phyloP scores from a whole-genome alignment of 2,797 vertebrate genomes.

The Dicrostonyx torquatus region DNA sequence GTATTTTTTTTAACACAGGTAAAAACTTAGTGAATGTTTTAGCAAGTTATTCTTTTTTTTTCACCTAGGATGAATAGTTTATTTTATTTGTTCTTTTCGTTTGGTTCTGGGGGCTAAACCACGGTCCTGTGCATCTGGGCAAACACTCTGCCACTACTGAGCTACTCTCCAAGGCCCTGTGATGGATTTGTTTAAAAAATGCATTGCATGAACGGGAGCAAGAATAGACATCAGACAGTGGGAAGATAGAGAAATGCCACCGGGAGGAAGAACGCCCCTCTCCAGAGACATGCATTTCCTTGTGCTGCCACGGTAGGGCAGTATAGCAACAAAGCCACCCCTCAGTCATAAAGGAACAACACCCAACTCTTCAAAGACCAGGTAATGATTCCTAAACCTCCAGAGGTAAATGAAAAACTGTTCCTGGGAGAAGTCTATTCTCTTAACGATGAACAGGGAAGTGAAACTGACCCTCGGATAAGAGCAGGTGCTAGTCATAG shows the following conservation, averaged over 20 bases:
- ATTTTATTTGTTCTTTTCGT: neutral
- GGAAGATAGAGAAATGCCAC: neutral
- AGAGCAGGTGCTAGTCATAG: slow-evolving; percentile 36
- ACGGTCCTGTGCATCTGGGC: no score
- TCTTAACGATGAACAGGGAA: slow-evolving; percentile 73
- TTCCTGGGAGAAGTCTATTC: slow-evolving; percentile 22
- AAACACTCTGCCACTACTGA: neutral
- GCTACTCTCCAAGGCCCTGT: no score
- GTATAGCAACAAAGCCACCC: slow-evolving; percentile 67
- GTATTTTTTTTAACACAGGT: neutral
- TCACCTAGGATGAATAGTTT: neutral
- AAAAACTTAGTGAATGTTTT: slow-evolving; percentile 49
- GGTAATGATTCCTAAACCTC: slow-evolving; percentile 50
- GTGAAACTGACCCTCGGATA: slow-evolving; percentile 29
- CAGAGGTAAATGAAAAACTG: slow-evolving; percentile 62
- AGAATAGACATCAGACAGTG: neutral
- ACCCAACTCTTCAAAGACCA: slow-evolving; percentile 33
- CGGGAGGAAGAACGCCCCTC: neutral
- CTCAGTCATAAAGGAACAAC: neutral
- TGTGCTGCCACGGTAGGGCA: slow-evolving; percentile 70
- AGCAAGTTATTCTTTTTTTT: slow-evolving; percentile 23
- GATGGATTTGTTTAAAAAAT: neutral
- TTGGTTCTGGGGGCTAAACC: neutral
- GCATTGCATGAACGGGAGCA: neutral
- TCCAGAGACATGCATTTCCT: slow-evolving; percentile 63